Evolutionary conservation across 2,888 invertebrate species (phyloP).

Genomic region (Zaprionus bogoriensis): DNA sequence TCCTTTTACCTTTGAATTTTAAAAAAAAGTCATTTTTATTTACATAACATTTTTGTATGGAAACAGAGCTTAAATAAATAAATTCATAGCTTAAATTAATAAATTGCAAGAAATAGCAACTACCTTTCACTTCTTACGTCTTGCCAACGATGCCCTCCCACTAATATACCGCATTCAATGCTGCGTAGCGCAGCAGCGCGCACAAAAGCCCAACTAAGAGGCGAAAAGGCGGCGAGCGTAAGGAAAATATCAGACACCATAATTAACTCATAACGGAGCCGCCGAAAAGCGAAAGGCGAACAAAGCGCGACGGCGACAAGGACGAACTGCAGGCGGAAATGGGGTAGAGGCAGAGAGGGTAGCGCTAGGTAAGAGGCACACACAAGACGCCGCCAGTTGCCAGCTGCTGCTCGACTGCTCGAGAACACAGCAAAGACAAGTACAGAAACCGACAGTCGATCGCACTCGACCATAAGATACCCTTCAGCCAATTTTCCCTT

Average conservation of each 20-base stretch:
- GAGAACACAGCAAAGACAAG: too few relatives aligned
- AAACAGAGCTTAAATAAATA: neutral
- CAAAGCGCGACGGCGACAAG: conserved; percentile 42
- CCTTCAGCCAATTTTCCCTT: too few relatives aligned
- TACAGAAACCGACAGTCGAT: too few relatives aligned
- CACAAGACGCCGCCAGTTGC: conserved; percentile 36
- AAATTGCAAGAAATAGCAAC: neutral
- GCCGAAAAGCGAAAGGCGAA: conserved; percentile 9
- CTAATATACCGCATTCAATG: conserved; percentile 18
- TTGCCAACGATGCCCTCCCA: too few relatives aligned
- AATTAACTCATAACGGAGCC: conserved; percentile 70
- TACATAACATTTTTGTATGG: too few relatives aligned
- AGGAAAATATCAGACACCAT: conserved; percentile 71
- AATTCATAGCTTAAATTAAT: neutral
- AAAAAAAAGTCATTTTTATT: too few relatives aligned
- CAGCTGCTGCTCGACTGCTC: conserved; percentile 65
- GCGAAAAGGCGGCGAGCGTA: conserved; percentile 25
- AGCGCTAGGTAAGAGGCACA: neutral
- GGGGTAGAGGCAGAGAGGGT: neutral
- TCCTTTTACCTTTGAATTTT: too few relatives aligned
- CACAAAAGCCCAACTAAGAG: conserved; percentile 5
- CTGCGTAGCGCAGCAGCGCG: conserved; percentile 3
- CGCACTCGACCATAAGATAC: too few relatives aligned
- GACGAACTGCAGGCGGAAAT: conserved; percentile 24
- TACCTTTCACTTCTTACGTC: too few relatives aligned